Conservation (phyloP, 30 jellyfish, hydroid and myxozoan species). For the Cassiopea andromeda region DNA sequence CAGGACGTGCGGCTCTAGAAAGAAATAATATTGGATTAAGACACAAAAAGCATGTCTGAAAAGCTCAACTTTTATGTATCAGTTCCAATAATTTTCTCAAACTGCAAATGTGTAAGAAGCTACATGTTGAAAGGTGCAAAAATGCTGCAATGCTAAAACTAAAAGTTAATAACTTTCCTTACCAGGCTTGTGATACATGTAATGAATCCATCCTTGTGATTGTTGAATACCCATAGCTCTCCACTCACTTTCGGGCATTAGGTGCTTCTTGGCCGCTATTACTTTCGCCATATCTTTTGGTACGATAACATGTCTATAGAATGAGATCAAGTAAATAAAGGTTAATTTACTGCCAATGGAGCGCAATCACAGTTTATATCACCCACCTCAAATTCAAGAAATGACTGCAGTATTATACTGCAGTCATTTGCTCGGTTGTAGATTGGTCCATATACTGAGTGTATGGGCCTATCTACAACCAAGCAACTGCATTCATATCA, state of each 20-base stretch:
- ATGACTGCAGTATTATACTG: too few relatives aligned
- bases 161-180: not conserved
- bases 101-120: too few relatives aligned
- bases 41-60: not conserved
- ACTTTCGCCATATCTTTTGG: conserved; percentile 92
- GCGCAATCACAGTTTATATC: too few relatives aligned
- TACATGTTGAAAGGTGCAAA: too few relatives aligned
- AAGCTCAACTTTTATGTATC: not conserved
- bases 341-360: too few relatives aligned
- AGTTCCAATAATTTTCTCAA: too few relatives aligned
- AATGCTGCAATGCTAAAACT: too few relatives aligned
- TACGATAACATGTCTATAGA: conserved; percentile 85
- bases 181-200: conserved; percentile 98
- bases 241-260: conserved; percentile 92
- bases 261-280: conserved; percentile 68
- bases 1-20: conserved; percentile 80
- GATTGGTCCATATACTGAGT: too few relatives aligned
- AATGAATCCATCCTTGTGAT: conserved; percentile 96
- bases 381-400: too few relatives aligned
- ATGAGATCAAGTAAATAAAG: not conserved
- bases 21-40: not conserved
- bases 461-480: too few relatives aligned
- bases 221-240: conserved; percentile 88
- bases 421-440: too few relatives aligned
- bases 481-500: too few relatives aligned